Percentiles rank a stretch among this genome's conserved stretches.
Conservation (phyloP, 2,888 invertebrate species). For the Cosmorhoe ocellata region DNA sequence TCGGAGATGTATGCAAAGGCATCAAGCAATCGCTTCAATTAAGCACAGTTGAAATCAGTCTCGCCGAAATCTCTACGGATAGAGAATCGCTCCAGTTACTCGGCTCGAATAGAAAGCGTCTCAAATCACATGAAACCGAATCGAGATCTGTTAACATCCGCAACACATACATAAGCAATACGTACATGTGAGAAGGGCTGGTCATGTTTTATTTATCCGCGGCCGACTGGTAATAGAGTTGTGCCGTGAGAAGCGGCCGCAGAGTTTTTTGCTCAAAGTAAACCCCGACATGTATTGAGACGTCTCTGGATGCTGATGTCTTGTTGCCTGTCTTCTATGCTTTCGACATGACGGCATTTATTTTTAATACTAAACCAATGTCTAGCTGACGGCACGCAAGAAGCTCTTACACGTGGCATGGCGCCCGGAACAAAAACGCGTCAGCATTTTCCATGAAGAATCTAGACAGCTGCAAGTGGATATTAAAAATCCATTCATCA, state of each 20-base stretch:
- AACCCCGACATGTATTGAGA: constrained; percentile 73
- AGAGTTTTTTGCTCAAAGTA: constrained; percentile 76
- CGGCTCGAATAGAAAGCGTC: constrained; percentile 59
- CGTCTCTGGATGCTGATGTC: constrained; percentile 78
- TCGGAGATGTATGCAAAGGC: too few relatives aligned
- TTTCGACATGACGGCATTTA: constrained; percentile 74
- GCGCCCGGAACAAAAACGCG: constrained; percentile 42
- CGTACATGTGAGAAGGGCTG: constrained; percentile 75
- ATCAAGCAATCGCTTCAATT: constrained; percentile 15
- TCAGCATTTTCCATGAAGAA: constrained; percentile 61
- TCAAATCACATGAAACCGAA: constrained; percentile 70
- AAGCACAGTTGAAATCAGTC: constrained; percentile 28
- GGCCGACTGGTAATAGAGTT: constrained; percentile 79
- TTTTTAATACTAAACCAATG: constrained; percentile 44
- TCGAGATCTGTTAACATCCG: constrained; percentile 76
- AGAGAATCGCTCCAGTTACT: constrained; percentile 40
- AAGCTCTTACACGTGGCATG: constrained; percentile 31
- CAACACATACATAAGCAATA: constrained; percentile 63
- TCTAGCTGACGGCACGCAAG: constrained; percentile 31
- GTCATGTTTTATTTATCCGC: constrained; percentile 82
- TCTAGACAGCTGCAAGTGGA: constrained; percentile 69
- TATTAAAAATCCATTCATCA: constrained; percentile 79
- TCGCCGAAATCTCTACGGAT: constrained; percentile 10
- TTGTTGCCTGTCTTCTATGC: constrained; percentile 75
- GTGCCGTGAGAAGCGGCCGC: constrained; percentile 77